Evolutionary conservation across 2,797 vertebrate genomes (phyloP).

Genomic region (Artibeus lituratus): DNA sequence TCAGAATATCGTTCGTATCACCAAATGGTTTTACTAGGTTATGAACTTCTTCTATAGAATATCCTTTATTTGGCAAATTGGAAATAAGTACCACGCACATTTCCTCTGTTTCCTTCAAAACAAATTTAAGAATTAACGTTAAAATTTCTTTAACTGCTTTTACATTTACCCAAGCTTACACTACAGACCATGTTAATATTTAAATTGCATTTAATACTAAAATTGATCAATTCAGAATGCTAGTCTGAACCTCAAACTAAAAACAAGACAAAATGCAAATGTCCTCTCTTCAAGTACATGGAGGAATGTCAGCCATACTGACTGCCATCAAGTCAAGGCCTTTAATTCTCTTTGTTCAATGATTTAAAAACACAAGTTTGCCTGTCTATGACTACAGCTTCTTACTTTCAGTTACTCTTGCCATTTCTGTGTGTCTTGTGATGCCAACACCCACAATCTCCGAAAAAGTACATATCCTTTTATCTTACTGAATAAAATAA

Average conservation of each 20-base stretch:
- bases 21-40: constrained; percentile 86
- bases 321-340: background rate
- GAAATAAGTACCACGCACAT: constrained; percentile 85
- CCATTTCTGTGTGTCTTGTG: background rate
- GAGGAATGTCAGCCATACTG: background rate
- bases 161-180: constrained; percentile 13
- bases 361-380: background rate
- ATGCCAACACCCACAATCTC: background rate
- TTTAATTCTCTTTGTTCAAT: background rate
- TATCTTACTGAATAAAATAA: constrained; percentile 12
- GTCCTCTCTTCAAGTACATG: background rate
- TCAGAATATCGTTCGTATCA: constrained; percentile 82
- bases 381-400: background rate
- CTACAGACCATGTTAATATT: constrained; percentile 5
- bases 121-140: background rate
- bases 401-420: background rate
- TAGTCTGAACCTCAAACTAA: background rate
- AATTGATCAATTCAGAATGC: background rate
- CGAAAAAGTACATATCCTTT: background rate
- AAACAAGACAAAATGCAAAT: constrained; percentile 24
- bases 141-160: constrained; percentile 26
- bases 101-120: constrained; percentile 80
- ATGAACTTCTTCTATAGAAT: constrained; percentile 83
- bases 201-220: constrained; percentile 38
- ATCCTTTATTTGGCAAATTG: constrained; percentile 84